Percentiles rank a stretch among this genome's conserved stretches.
Conservation (phyloP, 2,888 invertebrate genomes). For the Apodemia zela region DNA sequence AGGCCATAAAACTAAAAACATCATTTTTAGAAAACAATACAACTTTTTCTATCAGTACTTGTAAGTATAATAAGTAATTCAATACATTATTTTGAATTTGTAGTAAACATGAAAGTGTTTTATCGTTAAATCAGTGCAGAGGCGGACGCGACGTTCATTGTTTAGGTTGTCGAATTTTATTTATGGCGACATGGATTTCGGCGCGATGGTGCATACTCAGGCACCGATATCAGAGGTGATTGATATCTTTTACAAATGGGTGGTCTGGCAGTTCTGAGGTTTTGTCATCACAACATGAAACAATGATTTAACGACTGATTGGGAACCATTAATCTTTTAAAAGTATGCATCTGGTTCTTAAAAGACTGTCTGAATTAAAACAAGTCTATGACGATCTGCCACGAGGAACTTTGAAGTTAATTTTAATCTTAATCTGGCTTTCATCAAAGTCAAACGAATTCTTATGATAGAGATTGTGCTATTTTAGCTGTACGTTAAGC, state of each 20-base stretch:
- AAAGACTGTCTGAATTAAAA: conserved; percentile 2
- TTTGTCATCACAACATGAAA: conserved; percentile 19
- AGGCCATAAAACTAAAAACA: conserved; percentile 4
- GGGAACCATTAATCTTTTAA: conserved; percentile 3
- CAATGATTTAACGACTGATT: conserved; percentile 14
- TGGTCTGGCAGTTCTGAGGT: conserved; percentile 45
- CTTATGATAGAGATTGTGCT: background rate
- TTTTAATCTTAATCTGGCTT: background rate
- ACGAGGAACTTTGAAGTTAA: background rate
- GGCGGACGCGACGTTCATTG: conserved; percentile 52
- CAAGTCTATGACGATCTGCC: background rate
- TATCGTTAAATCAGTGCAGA: conserved; percentile 55
- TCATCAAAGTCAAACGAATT: background rate
- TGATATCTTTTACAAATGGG: conserved; percentile 56
- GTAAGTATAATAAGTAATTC: background rate
- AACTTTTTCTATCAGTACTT: background rate
- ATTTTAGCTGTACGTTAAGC: background rate
- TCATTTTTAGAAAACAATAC: background rate
- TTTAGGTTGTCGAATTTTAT: conserved; percentile 67
- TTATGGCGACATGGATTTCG: conserved; percentile 51
- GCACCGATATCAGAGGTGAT: conserved; percentile 49
- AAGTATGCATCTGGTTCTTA: background rate
- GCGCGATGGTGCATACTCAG: conserved; percentile 49
- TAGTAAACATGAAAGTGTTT: conserved; percentile 20
- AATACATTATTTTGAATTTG: conserved; percentile 10